Base-by-base conservation (phyloP, 2,888 invertebrate species). In the Stegophylla sp. region DNA sequence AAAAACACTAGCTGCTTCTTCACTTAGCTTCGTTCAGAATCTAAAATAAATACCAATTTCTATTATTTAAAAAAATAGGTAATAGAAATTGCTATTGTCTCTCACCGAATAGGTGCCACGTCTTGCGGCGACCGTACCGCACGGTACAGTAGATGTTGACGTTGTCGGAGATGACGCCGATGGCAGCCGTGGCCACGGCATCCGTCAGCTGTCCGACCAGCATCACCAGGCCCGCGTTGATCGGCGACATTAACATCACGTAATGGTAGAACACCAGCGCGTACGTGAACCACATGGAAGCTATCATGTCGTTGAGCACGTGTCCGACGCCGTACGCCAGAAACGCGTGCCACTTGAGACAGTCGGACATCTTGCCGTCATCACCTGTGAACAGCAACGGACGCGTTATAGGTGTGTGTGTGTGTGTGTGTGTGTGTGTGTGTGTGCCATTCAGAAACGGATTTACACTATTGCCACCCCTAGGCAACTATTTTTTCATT, bases 211-310 rank as follows among this genome's bases (percentile, higher is more conserved):
- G 90, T 56, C 90, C 96, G 84, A 94, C 90, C 82, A 96, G 88
- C 87, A 96, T 89, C 74, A 94, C 87, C 69, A 89, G 87, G 41
- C 90, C 90, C 1, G 90, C 86, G 82, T 87, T 84, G 12, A 85
- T 84, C 77, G 87, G 86, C 82, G 86, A 85, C 83, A 89, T 88
- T 28, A 86, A 86, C 26, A 89, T 86, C 5, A 91, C 91, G 84
- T 89, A 87, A 83, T 91, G 90, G 84, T 95, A 92, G 87, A 92
- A 97, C 74, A 97, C 91, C 84, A 97, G 88, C 67, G 95, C 90
- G 87, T 97, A 97, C 1, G 94, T 94, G 87, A 97, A 97, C 96
- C 97, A 97, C 90, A 97, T 92, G 82, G 95, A 93, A 23, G 96
- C 95, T 87, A 94, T 95, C 61, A 97, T 89, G 87, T 97, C 97